Percentiles rank a stretch among this genome's conserved stretches.
Evolutionary conservation across 2,113 vertebrate genomes (phyloP).

Genomic region (Sinocyclocheilus grahami): DNA sequence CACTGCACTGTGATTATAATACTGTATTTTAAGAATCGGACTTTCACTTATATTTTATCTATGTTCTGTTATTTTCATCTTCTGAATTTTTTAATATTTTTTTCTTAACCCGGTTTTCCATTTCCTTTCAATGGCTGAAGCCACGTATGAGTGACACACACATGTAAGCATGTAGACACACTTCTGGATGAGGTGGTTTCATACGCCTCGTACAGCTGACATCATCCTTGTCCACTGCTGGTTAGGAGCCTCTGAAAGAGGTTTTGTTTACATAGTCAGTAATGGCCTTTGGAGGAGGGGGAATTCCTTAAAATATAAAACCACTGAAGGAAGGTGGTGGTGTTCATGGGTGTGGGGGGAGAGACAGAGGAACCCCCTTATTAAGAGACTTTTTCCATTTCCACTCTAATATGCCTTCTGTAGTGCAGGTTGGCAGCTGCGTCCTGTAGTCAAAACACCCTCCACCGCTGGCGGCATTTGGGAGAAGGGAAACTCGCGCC

Average conservation of each 20-base stretch:
- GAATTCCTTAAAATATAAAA: conserved; percentile 63
- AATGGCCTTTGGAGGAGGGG: conserved; percentile 68
- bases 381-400: conserved; percentile 70
- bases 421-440: conserved; percentile 73
- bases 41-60: background rate
- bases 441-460: conserved; percentile 72
- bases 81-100: too few relatives aligned
- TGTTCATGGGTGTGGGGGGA: conserved; percentile 59
- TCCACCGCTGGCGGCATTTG: conserved; percentile 64
- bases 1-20: background rate
- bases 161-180: background rate
- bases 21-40: background rate
- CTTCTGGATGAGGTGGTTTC: conserved; percentile 33
- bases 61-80: background rate
- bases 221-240: conserved; percentile 52
- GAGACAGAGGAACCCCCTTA: conserved; percentile 69
- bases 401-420: conserved; percentile 70
- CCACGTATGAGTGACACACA: conserved; percentile 9
- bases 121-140: background rate
- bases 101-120: background rate
- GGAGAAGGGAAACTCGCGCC: conserved; percentile 53
- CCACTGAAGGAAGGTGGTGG: conserved; percentile 49
- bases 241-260: conserved; percentile 47
- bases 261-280: conserved; percentile 65
- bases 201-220: conserved; percentile 43